Base-by-base conservation (phyloP, 2,797 vertebrate species). In the Lepus townsendii region DNA sequence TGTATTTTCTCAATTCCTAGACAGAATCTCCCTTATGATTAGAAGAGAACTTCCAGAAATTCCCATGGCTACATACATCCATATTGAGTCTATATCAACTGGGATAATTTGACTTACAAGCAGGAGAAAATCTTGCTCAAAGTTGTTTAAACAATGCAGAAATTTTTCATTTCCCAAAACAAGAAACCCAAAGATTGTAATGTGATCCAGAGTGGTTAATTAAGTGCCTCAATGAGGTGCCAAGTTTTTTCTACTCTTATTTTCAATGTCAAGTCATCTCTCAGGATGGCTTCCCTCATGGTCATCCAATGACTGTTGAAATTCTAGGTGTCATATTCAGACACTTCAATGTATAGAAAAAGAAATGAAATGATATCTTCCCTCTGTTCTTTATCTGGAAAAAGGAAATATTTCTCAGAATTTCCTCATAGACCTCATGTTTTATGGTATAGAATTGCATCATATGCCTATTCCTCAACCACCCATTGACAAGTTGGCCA, bases 81-180 rank as follows among this genome's bases (percentile, higher is more conserved):
- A 52, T 63, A 66, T 8, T 73, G 68, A 93, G 72, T 93, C 47
- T 73, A 8, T 14, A 20, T 75, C 82, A 65, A 27, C 57, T 94
- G 73, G 71, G 73, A 88, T 75, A 5, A 77, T 73, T 76, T 83
- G 57, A 93, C 26, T 22, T 84, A 30, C 9, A 72, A 72, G 73
- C 24, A 88, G 42, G 27, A 85, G 85, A 90, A 94, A 78, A 92
- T 88, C 9, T 72, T 62, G 94, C n/a, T 88, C 52, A 60, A 50
- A 69, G 42, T 90, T 52, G n/a, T 35, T 69, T 91, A 77, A 86
- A 84, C 20, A n/a, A 50, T 88, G 73, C 90, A 19, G n/a, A 50
- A 84, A 92, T 2, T 26, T 80, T 85, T 76, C 73, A 38, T 50
- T 35, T 79, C 54, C 22, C 8, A 68, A 26, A 66, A 71, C 22